Evolutionary conservation across 2,888 invertebrate species (phyloP), one percentile per base, ranked within the genome.

Genomic region (Eilema caniola): DNA sequence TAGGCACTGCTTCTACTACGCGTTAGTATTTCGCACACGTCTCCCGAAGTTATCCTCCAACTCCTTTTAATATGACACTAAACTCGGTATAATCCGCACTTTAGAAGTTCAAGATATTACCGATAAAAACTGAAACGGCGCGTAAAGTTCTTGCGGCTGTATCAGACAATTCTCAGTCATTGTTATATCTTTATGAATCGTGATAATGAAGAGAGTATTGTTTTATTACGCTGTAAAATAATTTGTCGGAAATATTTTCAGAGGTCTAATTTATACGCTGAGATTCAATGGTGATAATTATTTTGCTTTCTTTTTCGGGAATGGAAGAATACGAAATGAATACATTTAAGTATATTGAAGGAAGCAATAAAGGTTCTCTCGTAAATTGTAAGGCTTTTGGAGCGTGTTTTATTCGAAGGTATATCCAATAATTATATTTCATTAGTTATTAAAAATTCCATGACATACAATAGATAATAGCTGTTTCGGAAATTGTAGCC

Each of bases 61-160:
- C 81, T 84, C 82, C 79, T 85, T 87, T 86, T 86, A 85, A 82
- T 83, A 83, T 82, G 78, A 77, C 78, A 79, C 78, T 83, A 79
- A 84, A 84, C 78, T 84, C 81, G 82, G 84, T 77, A 73, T 79
- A 78, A 78, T 85, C 85, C 85, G 79, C 70, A 81, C 75, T 80
- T 75, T 70, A 69, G 71, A 80, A 79, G 73, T 80, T 70, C 72
- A 71, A 41, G 71, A 82, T 77, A 80, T 74, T 72, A 73, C 71
- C 75, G 76, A 83, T 83, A 83, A 84, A 81, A 83, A 78, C 67
- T 78, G 41, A 71, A 76, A 80, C 75, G 62, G 70, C 23, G 69
- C 61, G 67, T 80, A 81, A 80, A 77, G 67, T 70, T 76, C 80
- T 81, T 80, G 81, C 79, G 75, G 64, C 61, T 75, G 71, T 71